Conservation (phyloP, 2,888 invertebrate genomes). For the Ennomos fuscantarius region DNA sequence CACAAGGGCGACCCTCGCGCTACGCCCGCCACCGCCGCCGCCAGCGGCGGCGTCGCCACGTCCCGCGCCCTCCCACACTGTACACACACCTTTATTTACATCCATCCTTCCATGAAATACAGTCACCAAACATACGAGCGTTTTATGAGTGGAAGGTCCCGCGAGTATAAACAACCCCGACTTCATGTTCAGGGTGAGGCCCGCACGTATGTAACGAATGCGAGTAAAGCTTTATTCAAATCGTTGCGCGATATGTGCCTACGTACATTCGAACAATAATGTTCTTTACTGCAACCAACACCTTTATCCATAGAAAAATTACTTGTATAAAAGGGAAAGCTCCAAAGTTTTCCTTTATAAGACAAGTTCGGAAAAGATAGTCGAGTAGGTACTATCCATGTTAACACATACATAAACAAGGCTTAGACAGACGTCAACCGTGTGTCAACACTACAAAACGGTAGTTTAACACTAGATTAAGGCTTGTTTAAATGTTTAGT, state of each 20-base stretch:
- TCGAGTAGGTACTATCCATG: too few relatives aligned
- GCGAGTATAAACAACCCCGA: conserved; percentile 58
- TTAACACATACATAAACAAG: too few relatives aligned
- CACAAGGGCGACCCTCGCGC: conserved; percentile 80
- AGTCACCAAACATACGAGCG: conserved; percentile 57
- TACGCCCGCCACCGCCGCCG: conserved; percentile 52
- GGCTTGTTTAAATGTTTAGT: too few relatives aligned
- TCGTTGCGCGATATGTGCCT: neutral
- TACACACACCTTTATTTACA: conserved; percentile 78
- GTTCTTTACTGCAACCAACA: too few relatives aligned
- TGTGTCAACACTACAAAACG: too few relatives aligned
- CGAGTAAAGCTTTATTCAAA: conserved; percentile 23
- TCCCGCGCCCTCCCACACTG: conserved; percentile 46
- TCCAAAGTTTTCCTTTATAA: too few relatives aligned
- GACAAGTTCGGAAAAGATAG: too few relatives aligned
- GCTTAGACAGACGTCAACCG: too few relatives aligned
- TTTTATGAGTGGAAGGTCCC: conserved; percentile 66
- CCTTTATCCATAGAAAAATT: too few relatives aligned
- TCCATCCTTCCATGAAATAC: conserved; percentile 69
- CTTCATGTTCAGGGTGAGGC: conserved; percentile 53
- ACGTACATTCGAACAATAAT: too few relatives aligned
- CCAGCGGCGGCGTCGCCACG: conserved; percentile 38
- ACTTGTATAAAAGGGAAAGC: too few relatives aligned
- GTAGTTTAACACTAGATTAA: too few relatives aligned
- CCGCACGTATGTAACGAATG: conserved; percentile 35